Evolutionary conservation across 2,113 vertebrate species (phyloP).

Genomic region (Tachysurus vachellii): DNA sequence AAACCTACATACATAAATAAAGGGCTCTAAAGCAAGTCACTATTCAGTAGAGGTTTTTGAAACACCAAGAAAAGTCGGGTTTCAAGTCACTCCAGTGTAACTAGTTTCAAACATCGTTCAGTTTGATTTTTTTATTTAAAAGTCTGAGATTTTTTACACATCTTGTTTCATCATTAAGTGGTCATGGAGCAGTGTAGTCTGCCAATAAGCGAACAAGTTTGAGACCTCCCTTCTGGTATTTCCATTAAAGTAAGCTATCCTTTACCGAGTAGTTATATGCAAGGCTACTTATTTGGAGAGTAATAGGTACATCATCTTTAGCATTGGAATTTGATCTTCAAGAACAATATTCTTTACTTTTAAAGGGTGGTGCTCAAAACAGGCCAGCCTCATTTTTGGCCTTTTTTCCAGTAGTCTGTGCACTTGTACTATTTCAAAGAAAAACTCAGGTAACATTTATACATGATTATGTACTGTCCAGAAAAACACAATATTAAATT

Average conservation of each 20-base stretch:
- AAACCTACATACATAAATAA: not conserved
- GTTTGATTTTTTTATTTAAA: not conserved
- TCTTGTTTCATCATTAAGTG: conserved; percentile 71
- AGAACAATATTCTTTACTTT: not conserved
- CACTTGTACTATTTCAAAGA: not conserved
- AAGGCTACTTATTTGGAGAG: conserved; percentile 6
- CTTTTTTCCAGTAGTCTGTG: not conserved
- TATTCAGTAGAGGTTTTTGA: not conserved
- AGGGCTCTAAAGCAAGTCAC: too few species aligned
- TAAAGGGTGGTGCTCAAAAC: not conserved
- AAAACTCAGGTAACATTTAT: conserved; percentile 15
- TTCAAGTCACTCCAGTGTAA: not conserved
- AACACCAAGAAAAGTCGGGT: not conserved
- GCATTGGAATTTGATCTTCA: not conserved
- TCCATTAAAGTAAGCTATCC: conserved; percentile 62
- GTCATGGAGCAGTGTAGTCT: conserved; percentile 60
- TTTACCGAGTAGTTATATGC: conserved; percentile 65
- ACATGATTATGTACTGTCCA: not conserved
- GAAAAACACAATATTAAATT: not conserved
- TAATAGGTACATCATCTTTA: not conserved
- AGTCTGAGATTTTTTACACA: conserved; percentile 56
- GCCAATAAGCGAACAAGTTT: conserved; percentile 56
- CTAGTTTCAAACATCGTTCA: not conserved
- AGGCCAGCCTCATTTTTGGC: not conserved
- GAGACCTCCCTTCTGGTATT: conserved; percentile 58